These are phyloP conservation scores for Sebastiscus albofasciatus DNA, from an alignment of 2,797 vertebrate species.

Conservation along the genomic window DNA sequence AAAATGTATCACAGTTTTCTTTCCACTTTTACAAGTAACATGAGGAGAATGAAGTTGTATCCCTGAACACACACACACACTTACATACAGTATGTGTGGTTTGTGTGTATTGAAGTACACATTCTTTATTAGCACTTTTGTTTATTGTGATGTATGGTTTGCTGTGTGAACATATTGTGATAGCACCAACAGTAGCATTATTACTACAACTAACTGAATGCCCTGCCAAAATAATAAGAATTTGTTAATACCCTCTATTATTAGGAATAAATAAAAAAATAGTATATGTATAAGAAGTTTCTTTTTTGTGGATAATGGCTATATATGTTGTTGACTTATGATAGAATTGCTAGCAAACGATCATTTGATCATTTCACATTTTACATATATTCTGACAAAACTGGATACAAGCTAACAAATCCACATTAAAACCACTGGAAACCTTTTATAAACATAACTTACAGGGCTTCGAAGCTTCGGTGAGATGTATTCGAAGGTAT, in stretches of 20 bases:
- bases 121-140: too few relatives aligned
- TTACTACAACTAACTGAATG: not conserved
- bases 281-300: too few relatives aligned
- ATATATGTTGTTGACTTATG: too few relatives aligned
- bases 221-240: too few relatives aligned
- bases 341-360: too few relatives aligned
- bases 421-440: not conserved
- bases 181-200: not conserved
- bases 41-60: conserved; percentile 1
- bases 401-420: not conserved
- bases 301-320: too few relatives aligned
- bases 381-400: not conserved
- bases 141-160: not conserved
- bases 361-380: too few relatives aligned
- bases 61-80: not conserved
- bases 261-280: too few relatives aligned
- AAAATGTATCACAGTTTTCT: not conserved
- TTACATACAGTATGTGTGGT: not conserved
- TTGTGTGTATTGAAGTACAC: not conserved
- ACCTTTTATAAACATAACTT: too few relatives aligned
- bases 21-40: conserved; percentile 1
- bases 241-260: too few relatives aligned
- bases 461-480: too few relatives aligned
- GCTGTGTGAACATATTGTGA: not conserved
- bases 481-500: too few relatives aligned